Conservation (phyloP, 2,113 vertebrate genomes). For the Todiramphus saurophagus region DNA sequence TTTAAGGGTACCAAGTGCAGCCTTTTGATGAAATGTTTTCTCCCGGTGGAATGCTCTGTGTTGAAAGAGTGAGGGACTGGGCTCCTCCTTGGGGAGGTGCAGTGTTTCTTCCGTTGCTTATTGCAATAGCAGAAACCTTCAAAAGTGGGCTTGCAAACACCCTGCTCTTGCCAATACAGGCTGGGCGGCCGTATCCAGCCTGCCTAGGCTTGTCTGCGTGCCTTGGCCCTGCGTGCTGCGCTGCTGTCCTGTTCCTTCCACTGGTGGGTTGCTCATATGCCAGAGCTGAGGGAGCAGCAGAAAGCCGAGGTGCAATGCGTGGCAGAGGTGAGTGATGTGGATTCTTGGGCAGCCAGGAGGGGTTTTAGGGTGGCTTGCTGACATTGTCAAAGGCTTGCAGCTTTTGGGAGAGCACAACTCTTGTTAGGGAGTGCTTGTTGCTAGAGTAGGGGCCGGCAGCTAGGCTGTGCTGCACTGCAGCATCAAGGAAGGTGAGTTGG, state of each 20-base stretch:
- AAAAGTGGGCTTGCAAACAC: background rate
- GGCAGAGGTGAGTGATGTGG: rapidly evolving
- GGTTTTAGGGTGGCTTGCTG: background rate
- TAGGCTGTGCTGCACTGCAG: background rate
- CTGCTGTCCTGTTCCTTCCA: rapidly evolving
- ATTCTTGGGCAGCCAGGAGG: background rate
- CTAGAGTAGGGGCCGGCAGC: background rate
- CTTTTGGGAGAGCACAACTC: background rate
- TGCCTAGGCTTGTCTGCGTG: background rate
- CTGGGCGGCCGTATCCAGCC: background rate
- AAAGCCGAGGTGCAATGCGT: background rate
- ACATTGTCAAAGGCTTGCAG: background rate
- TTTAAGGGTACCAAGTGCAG: background rate
- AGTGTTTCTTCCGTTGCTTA: rapidly evolving
- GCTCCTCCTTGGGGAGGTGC: rapidly evolving
- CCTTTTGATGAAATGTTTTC: background rate
- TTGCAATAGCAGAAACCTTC: background rate
- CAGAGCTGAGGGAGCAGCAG: background rate
- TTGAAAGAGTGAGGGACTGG: background rate
- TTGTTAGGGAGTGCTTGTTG: background rate
- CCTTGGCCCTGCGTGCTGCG: background rate
- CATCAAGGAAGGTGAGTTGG: background rate
- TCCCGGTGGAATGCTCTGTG: rapidly evolving
- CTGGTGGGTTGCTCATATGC: background rate
- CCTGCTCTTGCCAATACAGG: background rate